A percentile compares a stretch with the other conserved stretches of the same genome.
Evolutionary conservation across 2,888 invertebrate genomes (phyloP).

Genomic region (Leptinotarsa tumamoca): DNA sequence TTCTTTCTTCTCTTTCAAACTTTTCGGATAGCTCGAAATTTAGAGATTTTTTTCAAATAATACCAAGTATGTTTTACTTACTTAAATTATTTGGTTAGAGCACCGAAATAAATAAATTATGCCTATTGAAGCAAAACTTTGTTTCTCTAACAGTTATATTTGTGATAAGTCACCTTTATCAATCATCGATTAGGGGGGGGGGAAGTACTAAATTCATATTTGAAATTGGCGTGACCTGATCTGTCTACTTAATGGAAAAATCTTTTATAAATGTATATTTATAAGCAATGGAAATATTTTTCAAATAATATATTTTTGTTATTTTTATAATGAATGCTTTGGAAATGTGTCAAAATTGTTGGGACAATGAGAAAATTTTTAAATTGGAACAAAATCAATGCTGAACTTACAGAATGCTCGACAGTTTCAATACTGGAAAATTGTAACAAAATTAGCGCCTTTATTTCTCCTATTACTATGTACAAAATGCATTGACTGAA

Average conservation of each 20-base stretch:
- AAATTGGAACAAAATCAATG: too few relatives aligned
- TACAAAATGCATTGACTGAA: too few relatives aligned
- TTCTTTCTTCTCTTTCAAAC: too few relatives aligned
- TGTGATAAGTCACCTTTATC: background rate
- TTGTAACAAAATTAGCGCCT: too few relatives aligned
- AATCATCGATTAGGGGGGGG: background rate
- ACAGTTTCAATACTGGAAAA: too few relatives aligned
- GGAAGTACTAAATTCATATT: background rate
- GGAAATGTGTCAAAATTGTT: conserved; percentile 1
- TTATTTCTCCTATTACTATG: too few relatives aligned
- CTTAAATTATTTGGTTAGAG: too few relatives aligned
- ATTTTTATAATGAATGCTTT: conserved; percentile 3
- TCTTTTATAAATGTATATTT: conserved; percentile 21
- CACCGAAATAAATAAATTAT: too few relatives aligned
- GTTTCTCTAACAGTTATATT: background rate
- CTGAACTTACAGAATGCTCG: too few relatives aligned
- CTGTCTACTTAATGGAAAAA: conserved; percentile 33
- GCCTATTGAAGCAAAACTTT: background rate
- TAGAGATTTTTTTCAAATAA: too few relatives aligned
- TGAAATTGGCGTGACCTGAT: conserved; percentile 38
- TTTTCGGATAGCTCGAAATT: too few relatives aligned
- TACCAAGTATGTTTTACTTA: too few relatives aligned
- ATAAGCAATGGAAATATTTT: background rate
- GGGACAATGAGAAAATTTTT: background rate
- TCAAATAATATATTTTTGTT: background rate